These are phyloP conservation scores for Drosophila nigricruria DNA, from an alignment of 2,888 invertebrate genomes.

Conservation along the genomic window DNA sequence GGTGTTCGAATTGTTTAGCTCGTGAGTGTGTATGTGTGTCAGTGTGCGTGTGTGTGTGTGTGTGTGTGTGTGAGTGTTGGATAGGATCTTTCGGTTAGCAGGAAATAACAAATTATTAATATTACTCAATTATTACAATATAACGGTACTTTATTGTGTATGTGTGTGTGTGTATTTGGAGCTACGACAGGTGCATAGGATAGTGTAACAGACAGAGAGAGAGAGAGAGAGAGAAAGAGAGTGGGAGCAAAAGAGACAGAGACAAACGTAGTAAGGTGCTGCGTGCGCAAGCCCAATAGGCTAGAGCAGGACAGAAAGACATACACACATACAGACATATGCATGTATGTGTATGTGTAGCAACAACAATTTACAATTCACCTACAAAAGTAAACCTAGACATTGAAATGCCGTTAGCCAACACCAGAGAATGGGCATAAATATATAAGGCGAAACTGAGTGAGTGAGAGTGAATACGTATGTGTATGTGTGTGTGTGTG, in stretches of 20 bases:
- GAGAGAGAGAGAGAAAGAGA: constrained; percentile 1
- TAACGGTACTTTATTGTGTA: constrained; percentile 28
- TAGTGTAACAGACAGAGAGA: constrained; percentile 15
- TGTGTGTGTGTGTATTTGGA: constrained; percentile 29
- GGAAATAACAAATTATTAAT: constrained; percentile 58
- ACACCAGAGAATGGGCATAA: constrained; percentile 50
- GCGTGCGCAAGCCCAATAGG: constrained; percentile 16
- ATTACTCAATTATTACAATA: constrained; percentile 23
- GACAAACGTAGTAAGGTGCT: constrained; percentile 7
- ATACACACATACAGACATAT: constrained; percentile 3
- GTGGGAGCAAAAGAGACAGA: constrained; percentile 16
- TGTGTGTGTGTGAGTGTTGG: constrained; percentile 22
- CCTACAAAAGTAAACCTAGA: constrained; percentile 33
- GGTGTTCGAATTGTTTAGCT: constrained; percentile 48
- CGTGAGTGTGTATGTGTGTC: constrained; percentile 25
- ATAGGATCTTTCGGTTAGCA: constrained; percentile 31
- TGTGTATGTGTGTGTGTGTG: constrained; percentile 19
- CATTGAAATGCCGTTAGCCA: constrained; percentile 43
- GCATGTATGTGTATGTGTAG: constrained; percentile 2
- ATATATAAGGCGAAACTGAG: constrained; percentile 32
- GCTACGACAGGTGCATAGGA: constrained; percentile 23
- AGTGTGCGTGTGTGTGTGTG: constrained; percentile 19
- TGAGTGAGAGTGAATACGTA: constrained; percentile 17
- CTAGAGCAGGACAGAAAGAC: constrained; percentile 26
- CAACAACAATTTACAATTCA: constrained; percentile 18